Evolutionary conservation across 1,140 invertebrate genomes (phyloP).

Genomic region (Drosophila tristis): DNA sequence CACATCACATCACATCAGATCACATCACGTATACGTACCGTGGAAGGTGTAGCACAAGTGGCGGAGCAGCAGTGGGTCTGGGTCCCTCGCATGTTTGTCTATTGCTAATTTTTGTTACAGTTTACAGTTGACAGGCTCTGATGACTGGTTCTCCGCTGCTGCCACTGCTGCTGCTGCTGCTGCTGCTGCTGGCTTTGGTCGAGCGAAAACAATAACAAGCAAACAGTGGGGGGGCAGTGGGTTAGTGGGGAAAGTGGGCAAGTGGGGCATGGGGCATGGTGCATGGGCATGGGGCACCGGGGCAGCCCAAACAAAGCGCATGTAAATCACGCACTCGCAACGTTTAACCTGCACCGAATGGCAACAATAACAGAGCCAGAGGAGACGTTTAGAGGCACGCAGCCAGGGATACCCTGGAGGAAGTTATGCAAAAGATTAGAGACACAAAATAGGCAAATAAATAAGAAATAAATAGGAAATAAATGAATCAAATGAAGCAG

Average conservation of each 20-base stretch:
- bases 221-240: conserved; percentile 25
- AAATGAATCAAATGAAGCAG: too few species aligned
- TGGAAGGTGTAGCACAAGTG: too few species aligned
- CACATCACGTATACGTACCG: too few species aligned
- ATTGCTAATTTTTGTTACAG: conserved; percentile 64
- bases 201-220: conserved; percentile 68
- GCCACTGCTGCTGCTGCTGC: not conserved
- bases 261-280: not conserved
- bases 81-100: conserved; percentile 27
- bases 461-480: too few species aligned
- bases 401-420: too few species aligned
- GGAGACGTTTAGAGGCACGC: too few species aligned
- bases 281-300: not conserved
- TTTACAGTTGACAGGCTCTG: conserved; percentile 55
- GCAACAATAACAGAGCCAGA: conserved; percentile 45
- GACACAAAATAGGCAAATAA: too few species aligned
- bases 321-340: conserved; percentile 78
- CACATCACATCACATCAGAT: too few species aligned
- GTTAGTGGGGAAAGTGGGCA: not conserved
- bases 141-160: conserved; percentile 9
- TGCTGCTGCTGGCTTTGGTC: conserved; percentile 52
- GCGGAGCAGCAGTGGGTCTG: too few species aligned
- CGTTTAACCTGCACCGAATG: conserved; percentile 64
- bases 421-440: too few species aligned
- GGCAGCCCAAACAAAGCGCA: conserved; percentile 68